A percentile compares a stretch with the other conserved stretches of the same genome.
phyloP scores from a whole-genome alignment of 2,797 vertebrate genomes.

The Dipus sagitta region DNA sequence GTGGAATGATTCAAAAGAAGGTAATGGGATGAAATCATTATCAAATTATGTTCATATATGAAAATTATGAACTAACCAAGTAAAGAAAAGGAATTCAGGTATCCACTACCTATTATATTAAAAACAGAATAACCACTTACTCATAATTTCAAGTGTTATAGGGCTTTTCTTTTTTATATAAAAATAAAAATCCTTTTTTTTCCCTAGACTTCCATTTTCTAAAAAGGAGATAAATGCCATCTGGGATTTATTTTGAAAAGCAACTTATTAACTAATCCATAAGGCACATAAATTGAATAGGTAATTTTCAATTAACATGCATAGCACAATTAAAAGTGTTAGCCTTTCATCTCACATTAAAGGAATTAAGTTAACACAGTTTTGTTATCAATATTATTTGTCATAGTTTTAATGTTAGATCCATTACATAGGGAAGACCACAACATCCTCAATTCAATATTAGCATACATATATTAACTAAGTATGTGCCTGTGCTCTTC shows the following conservation, averaged over 20 bases:
- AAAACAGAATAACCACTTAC: slow-evolving; percentile 37
- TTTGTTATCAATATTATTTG: slow-evolving; percentile 43
- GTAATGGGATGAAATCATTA: too few relatives aligned
- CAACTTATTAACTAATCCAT: slow-evolving; percentile 30
- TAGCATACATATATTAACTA: background rate
- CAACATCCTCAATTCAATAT: background rate
- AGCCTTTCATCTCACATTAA: slow-evolving; percentile 1
- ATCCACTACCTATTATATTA: background rate
- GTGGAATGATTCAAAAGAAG: too few relatives aligned
- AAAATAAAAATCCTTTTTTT: slow-evolving; percentile 60
- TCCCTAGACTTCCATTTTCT: slow-evolving; percentile 42
- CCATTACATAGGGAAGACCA: background rate
- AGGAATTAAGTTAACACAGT: background rate
- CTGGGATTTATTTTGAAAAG: slow-evolving; percentile 55
- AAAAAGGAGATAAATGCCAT: slow-evolving; percentile 44
- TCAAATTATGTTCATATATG: too few relatives aligned
- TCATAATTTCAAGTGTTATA: slow-evolving; percentile 8
- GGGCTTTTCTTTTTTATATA: slow-evolving; percentile 4
- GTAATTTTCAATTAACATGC: slow-evolving; percentile 42
- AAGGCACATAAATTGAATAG: slow-evolving; percentile 24
- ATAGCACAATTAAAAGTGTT: background rate
- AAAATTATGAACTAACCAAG: too few relatives aligned
- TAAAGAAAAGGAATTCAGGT: background rate
- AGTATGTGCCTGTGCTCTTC: background rate
- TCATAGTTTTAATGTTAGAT: slow-evolving; percentile 31